Conservation (phyloP, 2,888 invertebrate species). For the Drosophila lacicola region DNA sequence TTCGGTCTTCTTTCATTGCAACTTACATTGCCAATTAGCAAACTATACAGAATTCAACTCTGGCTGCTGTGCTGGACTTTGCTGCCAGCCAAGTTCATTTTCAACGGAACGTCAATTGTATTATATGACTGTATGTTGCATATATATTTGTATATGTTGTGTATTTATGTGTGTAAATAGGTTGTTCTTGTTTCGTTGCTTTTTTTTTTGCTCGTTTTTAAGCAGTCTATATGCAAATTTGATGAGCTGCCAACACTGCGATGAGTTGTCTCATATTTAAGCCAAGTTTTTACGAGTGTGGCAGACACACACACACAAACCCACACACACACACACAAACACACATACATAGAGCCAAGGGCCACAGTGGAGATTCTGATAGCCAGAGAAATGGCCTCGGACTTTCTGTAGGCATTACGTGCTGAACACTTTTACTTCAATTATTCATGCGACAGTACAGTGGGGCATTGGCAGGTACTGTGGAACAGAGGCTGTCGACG, state of each 20-base stretch:
- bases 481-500: slow-evolving; percentile 4
- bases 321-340: not conserved
- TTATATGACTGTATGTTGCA: not conserved
- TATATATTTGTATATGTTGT: not conserved
- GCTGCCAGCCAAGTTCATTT: slow-evolving; percentile 1
- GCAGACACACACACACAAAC: slow-evolving; percentile 4
- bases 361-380: slow-evolving; percentile 26
- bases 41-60: slow-evolving; percentile 2
- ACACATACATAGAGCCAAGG: not conserved
- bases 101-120: slow-evolving; percentile 3
- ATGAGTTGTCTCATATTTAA: slow-evolving; percentile 51
- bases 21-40: slow-evolving; percentile 13
- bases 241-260: slow-evolving; percentile 76
- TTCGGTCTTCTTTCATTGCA: not conserved
- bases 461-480: not conserved
- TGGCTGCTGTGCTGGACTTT: not conserved
- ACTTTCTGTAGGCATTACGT: slow-evolving; percentile 55
- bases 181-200: slow-evolving; percentile 7
- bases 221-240: slow-evolving; percentile 77
- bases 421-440: slow-evolving; percentile 69
- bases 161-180: slow-evolving; percentile 2
- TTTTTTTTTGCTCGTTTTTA: slow-evolving; percentile 37
- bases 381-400: slow-evolving; percentile 43
- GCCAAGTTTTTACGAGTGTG: slow-evolving; percentile 55
- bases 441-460: slow-evolving; percentile 61